Conservation (phyloP, 2,797 vertebrate genomes). For the Astyanax mexicanus region DNA sequence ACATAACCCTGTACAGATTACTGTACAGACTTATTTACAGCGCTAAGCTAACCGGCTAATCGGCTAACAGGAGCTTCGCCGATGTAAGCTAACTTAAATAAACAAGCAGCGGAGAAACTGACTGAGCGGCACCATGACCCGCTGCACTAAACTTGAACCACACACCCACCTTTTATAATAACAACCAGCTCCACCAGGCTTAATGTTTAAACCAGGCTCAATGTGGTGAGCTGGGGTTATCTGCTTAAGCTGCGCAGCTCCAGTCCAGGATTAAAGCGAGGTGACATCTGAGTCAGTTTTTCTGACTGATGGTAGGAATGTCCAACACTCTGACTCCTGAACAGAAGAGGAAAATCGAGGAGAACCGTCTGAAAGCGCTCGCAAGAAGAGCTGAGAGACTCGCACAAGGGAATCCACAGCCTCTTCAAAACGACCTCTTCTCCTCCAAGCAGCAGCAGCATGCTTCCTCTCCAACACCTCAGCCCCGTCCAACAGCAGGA, state of each 20-base stretch:
- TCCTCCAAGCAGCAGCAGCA: slow-evolving; percentile 16
- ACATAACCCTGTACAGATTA: no score
- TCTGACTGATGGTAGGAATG: slow-evolving; percentile 78
- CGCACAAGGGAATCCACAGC: slow-evolving; percentile 67
- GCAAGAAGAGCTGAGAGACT: slow-evolving; percentile 90
- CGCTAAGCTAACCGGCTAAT: not conserved
- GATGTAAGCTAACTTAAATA: no score
- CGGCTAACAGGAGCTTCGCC: not conserved
- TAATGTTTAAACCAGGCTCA: not conserved
- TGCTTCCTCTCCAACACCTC: not conserved
- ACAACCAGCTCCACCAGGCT: no score
- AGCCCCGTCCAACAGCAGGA: not conserved
- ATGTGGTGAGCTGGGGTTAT: no score
- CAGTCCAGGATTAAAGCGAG: no score
- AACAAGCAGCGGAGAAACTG: not conserved
- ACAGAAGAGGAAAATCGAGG: slow-evolving; percentile 90
- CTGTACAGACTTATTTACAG: not conserved
- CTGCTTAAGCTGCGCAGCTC: not conserved
- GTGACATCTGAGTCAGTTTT: no score
- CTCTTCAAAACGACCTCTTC: slow-evolving; percentile 15
- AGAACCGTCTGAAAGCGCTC: slow-evolving; percentile 89
- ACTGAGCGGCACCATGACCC: no score
- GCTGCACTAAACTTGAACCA: no score
- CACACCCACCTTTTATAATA: no score
- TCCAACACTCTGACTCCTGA: slow-evolving; percentile 87